Evolutionary conservation across 1,140 invertebrate genomes (phyloP).

Genomic region (Forficula auricularia): DNA sequence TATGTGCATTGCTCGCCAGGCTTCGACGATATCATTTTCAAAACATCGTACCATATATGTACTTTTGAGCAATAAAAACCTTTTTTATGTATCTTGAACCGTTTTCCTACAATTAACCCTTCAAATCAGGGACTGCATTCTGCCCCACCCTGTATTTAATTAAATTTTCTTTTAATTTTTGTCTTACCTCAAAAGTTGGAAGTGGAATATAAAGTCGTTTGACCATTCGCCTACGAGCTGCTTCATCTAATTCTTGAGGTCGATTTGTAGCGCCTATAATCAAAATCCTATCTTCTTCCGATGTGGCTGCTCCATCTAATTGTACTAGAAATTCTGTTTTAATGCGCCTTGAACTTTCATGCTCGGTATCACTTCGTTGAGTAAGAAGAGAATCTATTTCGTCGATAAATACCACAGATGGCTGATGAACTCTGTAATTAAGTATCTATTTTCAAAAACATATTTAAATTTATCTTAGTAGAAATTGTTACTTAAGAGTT

Average conservation of each 20-base stretch:
- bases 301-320: constrained; percentile 65
- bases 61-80: too few species aligned
- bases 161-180: too few species aligned
- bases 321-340: constrained; percentile 96
- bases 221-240: constrained; percentile 67
- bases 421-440: constrained; percentile 36
- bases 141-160: too few species aligned
- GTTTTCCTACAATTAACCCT: too few species aligned
- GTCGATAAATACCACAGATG: constrained; percentile 81
- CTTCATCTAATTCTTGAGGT: constrained; percentile 90
- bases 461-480: too few species aligned
- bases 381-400: constrained; percentile 87
- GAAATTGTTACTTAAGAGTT: too few species aligned
- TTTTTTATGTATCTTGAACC: too few species aligned
- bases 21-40: too few species aligned
- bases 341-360: constrained; percentile 75
- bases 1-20: too few species aligned
- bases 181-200: constrained; percentile 51
- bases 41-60: too few species aligned
- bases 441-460: too few species aligned
- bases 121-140: too few species aligned
- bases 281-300: constrained; percentile 61
- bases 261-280: constrained; percentile 85
- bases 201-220: constrained; percentile 79
- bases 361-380: constrained; percentile 73